Base-by-base conservation (phyloP, 2,797 vertebrate species). In the Fundulus diaphanus region DNA sequence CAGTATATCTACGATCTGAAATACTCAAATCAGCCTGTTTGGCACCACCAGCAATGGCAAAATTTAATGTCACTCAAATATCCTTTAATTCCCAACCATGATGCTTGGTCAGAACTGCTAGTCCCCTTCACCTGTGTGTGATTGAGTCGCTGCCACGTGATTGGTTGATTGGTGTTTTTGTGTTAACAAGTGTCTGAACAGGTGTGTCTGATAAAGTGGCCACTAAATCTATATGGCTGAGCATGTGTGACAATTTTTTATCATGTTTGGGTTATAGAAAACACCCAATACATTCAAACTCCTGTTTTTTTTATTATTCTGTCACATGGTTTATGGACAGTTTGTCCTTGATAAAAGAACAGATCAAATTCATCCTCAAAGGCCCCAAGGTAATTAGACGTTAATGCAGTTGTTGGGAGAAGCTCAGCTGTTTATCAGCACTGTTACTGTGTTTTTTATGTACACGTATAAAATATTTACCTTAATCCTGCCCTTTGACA, bases 401-500 rank as follows among this genome's bases (percentile, higher is more conserved):
- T 63, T 24, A 33, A 63, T 63, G 33, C 61, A n/a, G 35, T 24
- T n/a, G 61, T 35, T 63, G 22, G 12, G 22, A 37, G 22, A 24
- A 63, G 11, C 40, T 40, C 24, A 63, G 13, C 24, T n/a, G 13
- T n/a, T 12, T 63, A 56, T 56, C 2, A 6, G 18, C 8, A 20
- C 31, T 56, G 15, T 56, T 56, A 13, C 22, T 56, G 13, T 56
- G 16, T 61, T 24, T 46, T 46, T 40, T 40, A 65, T 13, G 11
- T 13, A 40, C 27, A 42, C n/a, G 29, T 44, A 27, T 42, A 24
- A 65, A 46, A 11, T 0, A 54, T 68, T 56, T 61, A 77, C 40
- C 31, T 27, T 46, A 35, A 70, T 56, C 48, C 40, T 13, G 22
- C 16, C 24, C n/a, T 81, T 72, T 57, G 1, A 52, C 93, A 98